A percentile compares a stretch with the other conserved stretches of the same genome.
Conservation (phyloP, 2,113 vertebrate species). For the Festucalex cinctus region DNA sequence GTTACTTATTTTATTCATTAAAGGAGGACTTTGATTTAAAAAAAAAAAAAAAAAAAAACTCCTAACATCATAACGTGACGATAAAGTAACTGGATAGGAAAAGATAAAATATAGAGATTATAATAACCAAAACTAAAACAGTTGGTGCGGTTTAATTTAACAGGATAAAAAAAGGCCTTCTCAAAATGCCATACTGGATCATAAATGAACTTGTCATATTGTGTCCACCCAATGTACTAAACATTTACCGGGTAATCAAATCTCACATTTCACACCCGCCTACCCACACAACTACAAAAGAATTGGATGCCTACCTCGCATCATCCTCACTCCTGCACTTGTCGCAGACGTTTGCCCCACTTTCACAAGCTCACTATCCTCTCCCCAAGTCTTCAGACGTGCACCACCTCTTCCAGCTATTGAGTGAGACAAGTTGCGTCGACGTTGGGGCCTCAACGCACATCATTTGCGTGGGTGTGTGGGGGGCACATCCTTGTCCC, state of each 20-base stretch:
- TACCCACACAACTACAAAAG: constrained; percentile 23
- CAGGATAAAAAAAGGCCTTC: not conserved
- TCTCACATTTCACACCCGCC: constrained; percentile 21
- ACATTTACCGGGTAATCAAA: constrained; percentile 21
- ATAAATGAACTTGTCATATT: not conserved
- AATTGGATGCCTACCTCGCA: constrained; percentile 73
- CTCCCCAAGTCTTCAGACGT: constrained; percentile 29
- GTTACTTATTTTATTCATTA: too few species aligned
- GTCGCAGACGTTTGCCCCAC: constrained; percentile 59
- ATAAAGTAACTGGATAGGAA: not conserved
- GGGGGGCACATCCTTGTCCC: constrained; percentile 41
- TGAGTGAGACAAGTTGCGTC: constrained; percentile 17
- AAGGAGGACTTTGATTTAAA: too few species aligned
- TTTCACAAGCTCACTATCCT: constrained; percentile 59
- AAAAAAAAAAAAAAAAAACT: not conserved
- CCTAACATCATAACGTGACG: not conserved
- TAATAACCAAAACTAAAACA: not conserved
- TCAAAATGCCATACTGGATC: not conserved
- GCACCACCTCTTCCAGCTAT: constrained; percentile 21
- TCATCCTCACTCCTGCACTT: constrained; percentile 70
- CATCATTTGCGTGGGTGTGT: constrained; percentile 15
- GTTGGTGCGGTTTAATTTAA: not conserved
- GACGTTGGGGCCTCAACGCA: constrained; percentile 42
- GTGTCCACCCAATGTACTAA: not conserved
- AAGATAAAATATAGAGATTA: not conserved